These are phyloP conservation scores for Dasyurus viverrinus DNA, from an alignment of 2,113 vertebrate genomes.

Conservation along the genomic window DNA sequence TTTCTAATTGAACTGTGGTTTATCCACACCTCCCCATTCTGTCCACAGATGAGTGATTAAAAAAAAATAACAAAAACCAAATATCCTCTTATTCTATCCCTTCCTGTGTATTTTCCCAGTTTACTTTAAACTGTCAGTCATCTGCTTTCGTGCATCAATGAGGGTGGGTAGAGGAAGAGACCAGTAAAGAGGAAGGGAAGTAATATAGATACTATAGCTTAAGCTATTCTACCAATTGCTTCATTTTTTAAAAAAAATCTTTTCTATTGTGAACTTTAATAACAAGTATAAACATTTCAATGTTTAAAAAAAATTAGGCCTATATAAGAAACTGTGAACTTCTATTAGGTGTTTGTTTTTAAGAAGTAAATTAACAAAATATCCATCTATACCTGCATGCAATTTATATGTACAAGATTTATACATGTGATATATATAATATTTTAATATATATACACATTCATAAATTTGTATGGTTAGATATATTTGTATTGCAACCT, in stretches of 20 bases:
- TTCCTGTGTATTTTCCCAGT: background rate
- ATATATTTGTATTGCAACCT: background rate
- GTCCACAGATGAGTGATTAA: background rate
- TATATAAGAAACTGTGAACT: background rate
- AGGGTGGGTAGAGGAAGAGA: background rate
- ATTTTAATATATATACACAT: background rate
- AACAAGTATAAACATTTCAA: background rate
- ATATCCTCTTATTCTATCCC: background rate
- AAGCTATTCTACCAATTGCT: background rate
- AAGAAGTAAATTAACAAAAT: background rate
- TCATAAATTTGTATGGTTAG: background rate
- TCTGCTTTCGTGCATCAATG: background rate
- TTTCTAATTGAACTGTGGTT: background rate
- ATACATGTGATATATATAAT: background rate
- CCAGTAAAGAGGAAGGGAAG: background rate
- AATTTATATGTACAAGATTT: background rate
- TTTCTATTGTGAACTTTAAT: background rate
- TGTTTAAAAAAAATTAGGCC: background rate
- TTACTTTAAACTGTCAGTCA: background rate
- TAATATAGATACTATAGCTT: background rate
- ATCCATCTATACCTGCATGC: background rate
- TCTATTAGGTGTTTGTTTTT: background rate
- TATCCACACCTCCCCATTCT: background rate
- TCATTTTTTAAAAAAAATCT: background rate
- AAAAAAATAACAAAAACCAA: background rate